Conservation (phyloP, 2,888 invertebrate species). For the Monoplex corrugatus region DNA sequence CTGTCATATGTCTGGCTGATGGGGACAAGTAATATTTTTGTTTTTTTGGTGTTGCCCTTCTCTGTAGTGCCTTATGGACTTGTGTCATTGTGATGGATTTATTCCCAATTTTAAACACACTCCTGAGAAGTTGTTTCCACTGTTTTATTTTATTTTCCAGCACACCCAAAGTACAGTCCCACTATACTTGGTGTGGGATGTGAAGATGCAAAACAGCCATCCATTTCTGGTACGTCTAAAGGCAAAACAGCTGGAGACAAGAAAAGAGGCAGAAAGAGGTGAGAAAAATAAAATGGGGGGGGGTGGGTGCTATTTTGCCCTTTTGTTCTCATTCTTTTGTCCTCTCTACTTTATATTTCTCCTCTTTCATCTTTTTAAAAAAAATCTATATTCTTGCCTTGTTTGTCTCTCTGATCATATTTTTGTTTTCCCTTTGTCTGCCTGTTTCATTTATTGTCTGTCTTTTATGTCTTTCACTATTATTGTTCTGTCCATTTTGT, state of each 20-base stretch:
- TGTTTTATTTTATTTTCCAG: not conserved
- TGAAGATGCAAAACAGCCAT: not conserved
- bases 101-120: no score
- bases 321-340: no score
- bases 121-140: no score
- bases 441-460: not conserved
- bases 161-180: conserved; percentile 33
- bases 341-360: no score
- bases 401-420: no score
- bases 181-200: conserved; percentile 24
- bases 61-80: no score
- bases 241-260: conserved; percentile 7
- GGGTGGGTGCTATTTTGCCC: not conserved
- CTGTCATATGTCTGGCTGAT: no score
- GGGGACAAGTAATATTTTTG: no score
- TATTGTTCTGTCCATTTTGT: not conserved
- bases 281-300: not conserved
- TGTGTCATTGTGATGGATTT: no score
- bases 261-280: conserved; percentile 32
- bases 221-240: not conserved
- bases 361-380: no score
- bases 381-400: no score
- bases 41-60: no score
- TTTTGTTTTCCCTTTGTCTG: not conserved
- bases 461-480: not conserved